Conservation (phyloP, 2,888 invertebrate genomes). For the Ochropacha duplaris region DNA sequence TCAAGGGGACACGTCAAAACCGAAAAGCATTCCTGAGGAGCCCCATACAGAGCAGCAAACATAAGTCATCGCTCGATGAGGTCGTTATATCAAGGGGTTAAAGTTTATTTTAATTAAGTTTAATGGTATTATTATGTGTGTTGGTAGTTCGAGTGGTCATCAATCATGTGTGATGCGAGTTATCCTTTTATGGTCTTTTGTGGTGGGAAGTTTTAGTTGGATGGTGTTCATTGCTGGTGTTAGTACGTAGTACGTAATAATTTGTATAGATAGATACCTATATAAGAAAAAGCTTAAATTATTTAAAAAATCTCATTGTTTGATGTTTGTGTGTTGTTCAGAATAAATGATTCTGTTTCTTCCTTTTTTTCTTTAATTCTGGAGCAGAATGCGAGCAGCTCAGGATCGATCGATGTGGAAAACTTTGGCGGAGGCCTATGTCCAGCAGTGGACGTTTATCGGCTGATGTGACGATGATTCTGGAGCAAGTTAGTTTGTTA, state of each 20-base stretch:
- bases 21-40: slow-evolving; percentile 13
- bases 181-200: slow-evolving; percentile 22
- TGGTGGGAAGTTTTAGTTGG: slow-evolving; percentile 24
- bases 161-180: slow-evolving; percentile 53
- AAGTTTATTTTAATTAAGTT: not conserved
- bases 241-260: not conserved
- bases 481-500: no score
- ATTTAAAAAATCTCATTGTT: no score
- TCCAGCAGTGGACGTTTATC: no score
- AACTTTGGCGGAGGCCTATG: no score
- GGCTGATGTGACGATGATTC: no score
- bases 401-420: no score
- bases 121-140: slow-evolving; percentile 10
- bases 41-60: slow-evolving; percentile 18
- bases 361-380: no score
- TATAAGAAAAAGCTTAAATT: no score
- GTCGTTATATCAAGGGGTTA: slow-evolving; percentile 16
- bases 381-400: no score
- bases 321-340: no score
- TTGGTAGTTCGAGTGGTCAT: slow-evolving; percentile 31
- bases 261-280: not conserved
- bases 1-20: slow-evolving; percentile 10
- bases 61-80: not conserved
- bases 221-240: slow-evolving; percentile 27
- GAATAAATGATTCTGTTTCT: no score